Evolutionary conservation across 2,113 vertebrate genomes (phyloP), one percentile per base, ranked within the genome.

Genomic region (Canis aureus): DNA sequence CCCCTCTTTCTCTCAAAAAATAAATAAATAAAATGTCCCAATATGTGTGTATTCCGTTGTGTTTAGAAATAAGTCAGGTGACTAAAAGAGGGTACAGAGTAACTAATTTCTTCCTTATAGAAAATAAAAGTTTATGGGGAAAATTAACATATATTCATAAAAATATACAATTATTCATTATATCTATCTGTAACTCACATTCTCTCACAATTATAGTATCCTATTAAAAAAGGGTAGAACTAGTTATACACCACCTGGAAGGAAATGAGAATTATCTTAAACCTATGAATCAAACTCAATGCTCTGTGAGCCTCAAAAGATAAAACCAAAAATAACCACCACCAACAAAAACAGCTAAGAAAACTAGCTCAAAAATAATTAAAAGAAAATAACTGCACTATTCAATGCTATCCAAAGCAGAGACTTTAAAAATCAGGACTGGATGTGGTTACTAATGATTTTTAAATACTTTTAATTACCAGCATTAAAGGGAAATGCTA

Each of bases 391-490:
- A 81, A 79, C 4, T 60, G 73, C 49, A 71, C 32, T 87, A 43
- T 93, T 95, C 43, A 95, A 66, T 64, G 91, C 74, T 85, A 85
- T 66, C 82, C 59, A 76, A 10, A 85, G 64, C 93, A 96, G 38
- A 94, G 81, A 84, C 20, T 64, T 51, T 55, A 59, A 95, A 97
- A 97, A 64, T 16, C 22, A 38, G 29, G 8, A 66, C 25, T 74
- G 11, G 8, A 88, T 71, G 43, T 49, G 22, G 29, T 89, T 96
- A 35, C 84, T 81, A 91, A 96, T 88, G 93, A 91, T 64, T 96
- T 87, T 53, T 74, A 91, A 94, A 91, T 71, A 80, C 59, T 78
- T 74, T 85, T 96, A 90, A 97, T 94, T 95, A 91, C 64, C 38
- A 79, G 23, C 64, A 20, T 20, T 87, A 66, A 96, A 90, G 20